Evolutionary conservation across 1,140 invertebrate genomes (phyloP).

Genomic region (Druon quercuslanigerum): DNA sequence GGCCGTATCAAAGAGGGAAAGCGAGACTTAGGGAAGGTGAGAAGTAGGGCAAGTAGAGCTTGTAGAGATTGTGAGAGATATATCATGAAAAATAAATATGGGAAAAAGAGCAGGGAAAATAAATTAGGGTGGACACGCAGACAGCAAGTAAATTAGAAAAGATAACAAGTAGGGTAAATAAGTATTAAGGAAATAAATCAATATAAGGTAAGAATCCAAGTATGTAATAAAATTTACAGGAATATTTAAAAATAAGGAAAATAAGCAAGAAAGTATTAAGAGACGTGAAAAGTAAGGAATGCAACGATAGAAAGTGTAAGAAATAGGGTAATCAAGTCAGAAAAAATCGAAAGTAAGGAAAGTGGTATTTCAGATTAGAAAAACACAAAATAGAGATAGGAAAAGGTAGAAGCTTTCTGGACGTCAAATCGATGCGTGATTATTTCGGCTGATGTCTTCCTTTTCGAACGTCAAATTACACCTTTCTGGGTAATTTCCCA

Average conservation of each 20-base stretch:
- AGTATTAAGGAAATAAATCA: not conserved
- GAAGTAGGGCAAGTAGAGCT: not conserved
- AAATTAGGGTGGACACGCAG: too few relatives aligned
- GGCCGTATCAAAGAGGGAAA: not conserved
- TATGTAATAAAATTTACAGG: not conserved
- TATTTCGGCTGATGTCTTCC: not conserved
- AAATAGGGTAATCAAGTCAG: conserved; percentile 13
- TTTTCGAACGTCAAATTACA: not conserved
- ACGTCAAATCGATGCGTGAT: not conserved
- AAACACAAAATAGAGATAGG: not conserved
- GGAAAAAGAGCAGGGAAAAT: too few relatives aligned
- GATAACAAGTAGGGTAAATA: not conserved
- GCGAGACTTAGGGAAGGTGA: not conserved
- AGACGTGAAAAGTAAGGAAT: not conserved
- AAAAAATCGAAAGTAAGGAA: not conserved
- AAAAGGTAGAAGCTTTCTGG: not conserved
- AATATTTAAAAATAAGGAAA: not conserved
- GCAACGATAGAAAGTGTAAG: not conserved
- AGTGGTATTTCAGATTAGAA: not conserved
- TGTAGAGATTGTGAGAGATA: too few relatives aligned
- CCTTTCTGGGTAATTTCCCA: conserved; percentile 23
- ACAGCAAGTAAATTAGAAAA: conserved; percentile 6
- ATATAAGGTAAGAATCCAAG: not conserved
- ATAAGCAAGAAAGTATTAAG: not conserved
- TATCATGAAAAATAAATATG: too few relatives aligned